Percentiles rank a stretch among this genome's conserved stretches.
phyloP scores from a whole-genome alignment of 2,888 invertebrate species.

The Scrobipalpa atriplicella region DNA sequence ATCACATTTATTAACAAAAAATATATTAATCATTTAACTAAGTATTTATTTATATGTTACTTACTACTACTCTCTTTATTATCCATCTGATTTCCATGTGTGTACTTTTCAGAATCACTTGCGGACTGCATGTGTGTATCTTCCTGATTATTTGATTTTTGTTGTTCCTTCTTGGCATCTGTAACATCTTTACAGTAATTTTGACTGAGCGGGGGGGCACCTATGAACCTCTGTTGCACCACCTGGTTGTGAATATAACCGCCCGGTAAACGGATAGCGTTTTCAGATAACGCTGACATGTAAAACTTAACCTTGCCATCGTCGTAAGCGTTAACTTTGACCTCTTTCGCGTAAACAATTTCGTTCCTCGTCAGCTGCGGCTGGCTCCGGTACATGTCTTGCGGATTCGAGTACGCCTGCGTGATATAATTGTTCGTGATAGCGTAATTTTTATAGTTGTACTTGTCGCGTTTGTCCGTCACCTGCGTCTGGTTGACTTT shows the following conservation, averaged over 20 bases:
- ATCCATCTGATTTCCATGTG: slow-evolving; percentile 29
- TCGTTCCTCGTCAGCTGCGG: slow-evolving; percentile 42
- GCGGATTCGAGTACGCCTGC: slow-evolving; percentile 45
- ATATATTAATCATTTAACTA: slow-evolving; percentile 28
- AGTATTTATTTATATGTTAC: slow-evolving; percentile 23
- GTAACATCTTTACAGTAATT: slow-evolving; percentile 26
- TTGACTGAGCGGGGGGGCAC: slow-evolving; percentile 32
- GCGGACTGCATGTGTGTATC: slow-evolving; percentile 38
- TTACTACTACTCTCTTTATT: slow-evolving; percentile 27
- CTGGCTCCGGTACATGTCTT: slow-evolving; percentile 44
- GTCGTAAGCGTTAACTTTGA: slow-evolving; percentile 48
- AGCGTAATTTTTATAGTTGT: slow-evolving; percentile 60
- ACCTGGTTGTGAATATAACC: slow-evolving; percentile 27
- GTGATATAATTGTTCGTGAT: slow-evolving; percentile 49
- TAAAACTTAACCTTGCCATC: slow-evolving; percentile 54
- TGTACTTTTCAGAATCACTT: slow-evolving; percentile 29
- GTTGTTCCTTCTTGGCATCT: slow-evolving; percentile 39
- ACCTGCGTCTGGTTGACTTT: slow-evolving; percentile 18
- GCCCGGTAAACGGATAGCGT: slow-evolving; percentile 36
- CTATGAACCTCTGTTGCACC: slow-evolving; percentile 32
- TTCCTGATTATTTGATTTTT: slow-evolving; percentile 37
- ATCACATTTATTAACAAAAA: slow-evolving; percentile 24
- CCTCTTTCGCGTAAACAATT: slow-evolving; percentile 37
- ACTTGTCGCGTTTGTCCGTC: slow-evolving; percentile 49
- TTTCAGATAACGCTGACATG: slow-evolving; percentile 46